A percentile compares a stretch with the other conserved stretches of the same genome.
These are phyloP conservation scores for Drosophila bipectinata DNA, from an alignment of 1,140 invertebrate genomes.

Conservation along the genomic window DNA sequence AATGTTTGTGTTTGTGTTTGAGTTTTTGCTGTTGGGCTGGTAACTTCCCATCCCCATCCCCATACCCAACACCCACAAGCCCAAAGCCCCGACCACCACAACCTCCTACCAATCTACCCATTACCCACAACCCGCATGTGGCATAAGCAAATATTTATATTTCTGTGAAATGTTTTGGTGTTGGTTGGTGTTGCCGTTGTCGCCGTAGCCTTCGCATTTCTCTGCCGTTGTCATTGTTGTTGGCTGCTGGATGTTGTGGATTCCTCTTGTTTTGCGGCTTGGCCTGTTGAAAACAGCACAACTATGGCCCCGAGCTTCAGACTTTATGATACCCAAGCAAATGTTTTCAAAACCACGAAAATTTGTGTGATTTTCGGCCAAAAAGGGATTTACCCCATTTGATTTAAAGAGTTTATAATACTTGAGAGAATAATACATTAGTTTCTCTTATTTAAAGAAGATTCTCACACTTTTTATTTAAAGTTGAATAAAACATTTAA, in stretches of 20 bases:
- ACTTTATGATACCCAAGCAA: constrained; percentile 38
- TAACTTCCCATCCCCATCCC: background rate
- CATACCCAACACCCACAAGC: background rate
- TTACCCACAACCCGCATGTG: constrained; percentile 43
- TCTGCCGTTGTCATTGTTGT: constrained; percentile 35
- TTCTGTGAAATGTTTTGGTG: constrained; percentile 64
- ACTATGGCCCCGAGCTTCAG: constrained; percentile 21
- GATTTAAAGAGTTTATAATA: background rate
- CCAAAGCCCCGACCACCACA: constrained; percentile 1
- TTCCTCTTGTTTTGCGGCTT: constrained; percentile 26
- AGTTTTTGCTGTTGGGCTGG: constrained; percentile 29
- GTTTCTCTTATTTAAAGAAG: no score
- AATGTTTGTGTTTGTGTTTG: constrained; percentile 49
- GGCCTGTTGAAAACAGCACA: constrained; percentile 26
- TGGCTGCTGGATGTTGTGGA: constrained; percentile 14
- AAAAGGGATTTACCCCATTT: background rate
- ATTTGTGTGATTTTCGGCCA: background rate
- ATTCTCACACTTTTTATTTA: background rate
- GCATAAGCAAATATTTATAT: constrained; percentile 76
- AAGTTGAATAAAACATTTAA: background rate
- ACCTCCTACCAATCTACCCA: background rate
- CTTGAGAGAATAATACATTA: background rate
- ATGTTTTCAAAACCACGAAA: background rate
- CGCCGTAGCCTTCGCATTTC: constrained; percentile 33
- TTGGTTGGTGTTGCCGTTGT: constrained; percentile 35